Conservation (phyloP, 2,113 vertebrate genomes). For the Pachypanchax playfairii region DNA sequence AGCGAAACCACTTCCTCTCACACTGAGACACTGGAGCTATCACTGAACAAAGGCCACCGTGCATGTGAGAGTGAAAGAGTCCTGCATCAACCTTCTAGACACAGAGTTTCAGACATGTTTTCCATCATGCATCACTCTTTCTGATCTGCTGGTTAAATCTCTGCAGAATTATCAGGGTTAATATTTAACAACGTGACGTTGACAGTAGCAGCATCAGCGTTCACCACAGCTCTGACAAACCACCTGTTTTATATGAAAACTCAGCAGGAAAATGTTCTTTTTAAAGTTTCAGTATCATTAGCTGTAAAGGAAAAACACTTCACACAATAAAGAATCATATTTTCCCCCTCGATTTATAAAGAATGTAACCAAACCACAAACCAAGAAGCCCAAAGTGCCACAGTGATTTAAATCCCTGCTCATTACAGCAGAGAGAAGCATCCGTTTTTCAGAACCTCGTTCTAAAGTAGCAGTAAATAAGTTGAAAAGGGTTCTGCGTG, state of each 20-base stretch:
- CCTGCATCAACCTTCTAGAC: constrained; percentile 16
- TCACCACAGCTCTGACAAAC: neutral
- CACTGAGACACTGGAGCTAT: constrained; percentile 75
- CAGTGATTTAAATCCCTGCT: constrained; percentile 26
- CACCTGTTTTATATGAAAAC: neutral
- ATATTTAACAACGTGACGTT: neutral
- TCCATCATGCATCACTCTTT: constrained; percentile 4
- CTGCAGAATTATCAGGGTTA: neutral
- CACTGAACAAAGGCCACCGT: constrained; percentile 64
- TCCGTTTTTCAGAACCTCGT: neutral
- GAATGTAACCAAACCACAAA: constrained; percentile 68
- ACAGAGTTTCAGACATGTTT: constrained; percentile 15
- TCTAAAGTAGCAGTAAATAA: neutral
- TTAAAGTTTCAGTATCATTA: too few relatives aligned
- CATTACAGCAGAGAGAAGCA: neutral
- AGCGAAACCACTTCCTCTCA: constrained; percentile 84
- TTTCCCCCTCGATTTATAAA: too few relatives aligned
- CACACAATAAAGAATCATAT: too few relatives aligned
- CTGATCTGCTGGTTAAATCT: constrained; percentile 5
- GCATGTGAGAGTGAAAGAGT: constrained; percentile 53
- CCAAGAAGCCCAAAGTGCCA: constrained; percentile 24
- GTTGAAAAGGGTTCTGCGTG: neutral
- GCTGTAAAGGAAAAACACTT: too few relatives aligned
- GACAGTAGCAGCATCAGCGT: too few relatives aligned
- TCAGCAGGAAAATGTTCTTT: too few relatives aligned